These are phyloP conservation scores for Candoia aspera DNA, from an alignment of 2,113 vertebrate species.

Conservation along the genomic window DNA sequence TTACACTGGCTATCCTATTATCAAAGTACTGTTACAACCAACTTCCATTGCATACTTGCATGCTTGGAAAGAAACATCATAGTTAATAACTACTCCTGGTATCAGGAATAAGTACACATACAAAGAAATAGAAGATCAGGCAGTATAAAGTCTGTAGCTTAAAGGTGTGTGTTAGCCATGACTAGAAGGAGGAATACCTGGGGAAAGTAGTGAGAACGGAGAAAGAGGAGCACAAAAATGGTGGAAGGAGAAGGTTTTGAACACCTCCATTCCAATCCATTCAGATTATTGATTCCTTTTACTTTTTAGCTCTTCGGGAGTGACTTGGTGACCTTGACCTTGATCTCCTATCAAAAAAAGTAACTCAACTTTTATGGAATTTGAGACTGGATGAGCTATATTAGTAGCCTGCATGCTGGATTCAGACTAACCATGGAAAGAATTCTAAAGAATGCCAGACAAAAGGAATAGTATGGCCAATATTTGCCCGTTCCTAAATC, in stretches of 20 bases:
- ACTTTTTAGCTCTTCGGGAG: neutral
- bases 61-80: neutral
- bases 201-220: neutral
- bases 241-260: neutral
- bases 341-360: neutral
- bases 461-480: neutral
- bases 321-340: neutral
- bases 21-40: neutral
- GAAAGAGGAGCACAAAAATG: neutral
- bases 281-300: neutral
- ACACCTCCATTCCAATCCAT: neutral
- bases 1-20: neutral
- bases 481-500: too few species aligned
- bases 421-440: too few species aligned
- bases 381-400: neutral
- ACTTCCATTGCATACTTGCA: neutral
- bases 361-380: neutral
- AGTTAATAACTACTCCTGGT: fast-evolving
- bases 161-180: neutral
- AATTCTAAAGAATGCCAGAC: neutral
- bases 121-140: neutral
- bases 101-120: neutral
- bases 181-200: neutral
- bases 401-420: neutral
- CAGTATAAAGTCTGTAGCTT: neutral